Evolutionary conservation across 2,113 vertebrate genomes (phyloP).

Genomic region (Dasyurus viverrinus): DNA sequence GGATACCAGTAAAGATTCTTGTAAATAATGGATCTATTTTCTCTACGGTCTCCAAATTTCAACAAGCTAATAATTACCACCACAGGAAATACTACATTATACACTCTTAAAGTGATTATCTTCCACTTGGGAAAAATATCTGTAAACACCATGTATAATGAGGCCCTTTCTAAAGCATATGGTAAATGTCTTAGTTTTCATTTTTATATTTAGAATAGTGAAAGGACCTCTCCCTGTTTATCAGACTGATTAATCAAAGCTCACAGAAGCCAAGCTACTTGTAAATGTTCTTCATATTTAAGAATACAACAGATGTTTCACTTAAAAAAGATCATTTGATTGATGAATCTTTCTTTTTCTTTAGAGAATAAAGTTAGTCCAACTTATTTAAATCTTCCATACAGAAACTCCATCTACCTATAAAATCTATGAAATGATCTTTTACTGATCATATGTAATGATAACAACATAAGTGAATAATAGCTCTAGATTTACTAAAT

Average conservation of each 20-base stretch:
- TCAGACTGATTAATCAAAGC: slow-evolving; percentile 63
- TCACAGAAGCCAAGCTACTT: slow-evolving; percentile 48
- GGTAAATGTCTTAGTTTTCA: slow-evolving; percentile 50
- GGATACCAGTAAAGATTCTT: slow-evolving; percentile 27
- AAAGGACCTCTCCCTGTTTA: slow-evolving; percentile 38
- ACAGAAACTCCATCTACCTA: background rate
- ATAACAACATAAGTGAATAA: background rate
- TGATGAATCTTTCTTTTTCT: slow-evolving; percentile 55
- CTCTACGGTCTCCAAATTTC: slow-evolving; percentile 42
- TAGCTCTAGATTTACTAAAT: background rate
- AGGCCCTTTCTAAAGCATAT: slow-evolving; percentile 44
- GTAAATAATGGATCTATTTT: slow-evolving; percentile 56
- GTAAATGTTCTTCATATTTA: slow-evolving; percentile 57
- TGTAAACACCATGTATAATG: slow-evolving; percentile 14
- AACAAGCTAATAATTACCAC: slow-evolving; percentile 58
- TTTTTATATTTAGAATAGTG: slow-evolving; percentile 50
- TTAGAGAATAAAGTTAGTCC: background rate
- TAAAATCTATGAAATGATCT: slow-evolving; percentile 16
- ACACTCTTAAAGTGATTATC: background rate
- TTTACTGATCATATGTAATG: background rate
- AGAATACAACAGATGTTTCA: slow-evolving; percentile 46
- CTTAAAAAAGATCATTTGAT: slow-evolving; percentile 7
- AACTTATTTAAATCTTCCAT: slow-evolving; percentile 32
- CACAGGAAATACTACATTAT: slow-evolving; percentile 4
- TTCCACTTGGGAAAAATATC: slow-evolving; percentile 43